Conservation (phyloP, 2,113 vertebrate genomes). For the Telmatochromis sp. region DNA sequence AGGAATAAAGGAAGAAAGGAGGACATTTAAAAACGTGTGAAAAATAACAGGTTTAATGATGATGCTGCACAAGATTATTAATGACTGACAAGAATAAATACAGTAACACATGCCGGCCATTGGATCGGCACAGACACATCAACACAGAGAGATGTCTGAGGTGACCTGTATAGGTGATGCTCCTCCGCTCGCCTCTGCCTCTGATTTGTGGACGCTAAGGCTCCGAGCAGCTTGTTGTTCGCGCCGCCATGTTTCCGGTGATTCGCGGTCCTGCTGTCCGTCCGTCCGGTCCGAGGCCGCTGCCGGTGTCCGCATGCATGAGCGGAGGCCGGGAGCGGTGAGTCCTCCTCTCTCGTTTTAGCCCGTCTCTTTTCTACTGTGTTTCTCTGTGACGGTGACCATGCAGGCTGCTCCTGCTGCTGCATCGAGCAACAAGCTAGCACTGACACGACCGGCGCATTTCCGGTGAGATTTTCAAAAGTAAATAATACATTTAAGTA, state of each 20-base stretch:
- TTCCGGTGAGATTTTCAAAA: background rate
- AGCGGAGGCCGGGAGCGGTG: background rate
- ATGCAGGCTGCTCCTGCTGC: background rate
- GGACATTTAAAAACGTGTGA: background rate
- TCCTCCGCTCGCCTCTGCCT: background rate
- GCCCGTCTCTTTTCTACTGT: background rate
- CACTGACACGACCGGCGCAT: accelerated
- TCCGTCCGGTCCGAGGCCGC: background rate
- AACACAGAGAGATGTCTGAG: background rate
- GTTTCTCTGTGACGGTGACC: background rate
- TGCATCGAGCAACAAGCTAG: background rate
- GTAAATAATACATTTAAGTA: background rate
- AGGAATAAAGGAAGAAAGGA: background rate
- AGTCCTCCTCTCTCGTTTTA: background rate
- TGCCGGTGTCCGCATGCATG: conserved; percentile 2
- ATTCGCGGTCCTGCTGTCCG: background rate
- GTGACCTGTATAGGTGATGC: conserved; percentile 26
- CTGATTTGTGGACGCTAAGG: background rate
- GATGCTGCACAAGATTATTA: background rate
- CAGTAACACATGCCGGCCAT: background rate
- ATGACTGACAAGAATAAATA: background rate
- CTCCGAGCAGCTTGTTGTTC: background rate
- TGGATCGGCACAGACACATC: background rate
- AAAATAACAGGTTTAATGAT: background rate
- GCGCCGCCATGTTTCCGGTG: conserved; percentile 32